Conservation (phyloP, 2,113 vertebrate genomes). For the Xerus inauris region DNA sequence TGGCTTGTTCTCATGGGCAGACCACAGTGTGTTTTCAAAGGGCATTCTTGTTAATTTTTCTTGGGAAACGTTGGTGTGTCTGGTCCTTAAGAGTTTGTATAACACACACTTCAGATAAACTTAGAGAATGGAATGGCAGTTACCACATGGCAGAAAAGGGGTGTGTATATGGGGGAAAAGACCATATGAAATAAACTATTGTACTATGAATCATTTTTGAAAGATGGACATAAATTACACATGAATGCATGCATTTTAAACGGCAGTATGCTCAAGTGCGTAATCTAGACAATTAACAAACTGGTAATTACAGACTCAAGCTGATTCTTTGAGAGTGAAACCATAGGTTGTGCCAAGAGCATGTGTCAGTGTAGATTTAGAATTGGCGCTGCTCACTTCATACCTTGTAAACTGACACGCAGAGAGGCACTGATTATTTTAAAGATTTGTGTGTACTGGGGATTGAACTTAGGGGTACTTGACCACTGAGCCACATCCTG, state of each 20-base stretch:
- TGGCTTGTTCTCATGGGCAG: neutral
- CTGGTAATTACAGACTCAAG: neutral
- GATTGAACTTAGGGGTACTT: no score
- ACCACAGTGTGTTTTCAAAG: neutral
- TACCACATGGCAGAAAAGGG: neutral
- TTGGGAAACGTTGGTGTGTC: neutral
- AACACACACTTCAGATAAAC: neutral
- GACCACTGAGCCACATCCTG: no score
- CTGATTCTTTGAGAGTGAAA: neutral
- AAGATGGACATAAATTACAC: constrained; percentile 26
- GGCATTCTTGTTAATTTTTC: neutral
- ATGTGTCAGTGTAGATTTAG: neutral
- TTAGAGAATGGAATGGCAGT: neutral
- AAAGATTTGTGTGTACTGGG: no score
- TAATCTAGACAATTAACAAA: neutral
- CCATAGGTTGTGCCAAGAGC: neutral
- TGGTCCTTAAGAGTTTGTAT: neutral
- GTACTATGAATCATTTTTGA: constrained; percentile 15
- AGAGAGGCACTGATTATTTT: no score
- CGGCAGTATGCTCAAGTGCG: neutral
- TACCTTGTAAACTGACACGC: neutral
- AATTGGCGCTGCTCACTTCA: neutral
- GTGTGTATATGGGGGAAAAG: neutral
- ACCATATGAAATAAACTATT: constrained; percentile 26
- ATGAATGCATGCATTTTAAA: constrained; percentile 34